Base-by-base conservation (phyloP, 2,113 vertebrate species). In the Ardeotis arabs region DNA sequence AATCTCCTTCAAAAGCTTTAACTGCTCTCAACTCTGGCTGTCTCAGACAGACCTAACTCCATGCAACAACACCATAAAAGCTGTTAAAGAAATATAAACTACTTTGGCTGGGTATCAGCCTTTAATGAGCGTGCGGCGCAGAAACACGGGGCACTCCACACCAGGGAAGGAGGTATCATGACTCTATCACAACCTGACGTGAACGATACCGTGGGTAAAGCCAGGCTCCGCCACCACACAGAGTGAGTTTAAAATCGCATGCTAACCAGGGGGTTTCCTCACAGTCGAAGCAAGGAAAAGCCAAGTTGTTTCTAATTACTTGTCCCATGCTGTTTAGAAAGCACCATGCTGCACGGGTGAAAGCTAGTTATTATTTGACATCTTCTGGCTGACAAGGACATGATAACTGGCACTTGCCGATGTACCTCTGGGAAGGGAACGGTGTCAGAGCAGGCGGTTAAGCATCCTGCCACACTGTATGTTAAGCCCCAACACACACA, bases 1-100 rank as follows among this genome's bases (percentile, higher is more conserved):
- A 96, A 98, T 97, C 97, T 96, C 95, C 93, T 90, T 95, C 89
- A 92, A 86, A 94, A 96, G 90, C 73, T 68, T 97, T 96, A 96
- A 95, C 90, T 88, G 88, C 95, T 95, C 33, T 89, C 89, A 93
- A 95, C 93, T 80, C 90, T 84, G 90, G 14, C 93, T 95, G 89
- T 79, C 96, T 98, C 96, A 97, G 91, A 96, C 87, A 97, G 92
- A 94, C 67, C 82, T 89, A 94, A 96, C 95, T 93, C 91, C 60
- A 66, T 4, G 23, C n/a, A 60, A 97, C 86, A 93, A 10, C 49
- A 70, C 59, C 52, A 39, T 73, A 90, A 95, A 96, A 94, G 85
- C 90, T 37, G 27, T 90, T 93, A 86, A 67, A 96, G 90, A 86
- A 95, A 86, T 47, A 74, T 67, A 93, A 89, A 91, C 72, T 67